Percentiles rank a stretch among this genome's conserved stretches.
Conservation (phyloP, 2,888 invertebrate genomes). For the Pemphredon lugubris region DNA sequence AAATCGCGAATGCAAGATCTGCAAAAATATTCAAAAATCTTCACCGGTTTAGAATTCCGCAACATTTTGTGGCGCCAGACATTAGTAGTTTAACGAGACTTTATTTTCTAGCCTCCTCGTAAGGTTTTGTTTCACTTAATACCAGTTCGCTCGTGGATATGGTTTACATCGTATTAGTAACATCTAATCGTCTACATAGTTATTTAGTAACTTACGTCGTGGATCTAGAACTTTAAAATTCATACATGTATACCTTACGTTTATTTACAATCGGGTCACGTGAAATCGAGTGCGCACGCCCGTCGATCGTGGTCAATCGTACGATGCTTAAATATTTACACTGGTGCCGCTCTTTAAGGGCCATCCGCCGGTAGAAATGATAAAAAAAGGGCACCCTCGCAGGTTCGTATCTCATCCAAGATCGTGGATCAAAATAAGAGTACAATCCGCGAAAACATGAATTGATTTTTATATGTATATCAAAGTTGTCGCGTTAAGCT, state of each 20-base stretch:
- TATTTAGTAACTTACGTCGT: constrained; percentile 64
- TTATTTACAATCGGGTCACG: constrained; percentile 63
- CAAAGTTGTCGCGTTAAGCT: no score
- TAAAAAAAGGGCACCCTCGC: no score
- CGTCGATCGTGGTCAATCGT: not conserved
- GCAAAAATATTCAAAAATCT: no score
- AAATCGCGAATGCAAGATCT: no score
- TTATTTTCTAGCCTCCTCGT: constrained; percentile 3
- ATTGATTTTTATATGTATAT: no score
- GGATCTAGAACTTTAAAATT: constrained; percentile 64
- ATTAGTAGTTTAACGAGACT: not conserved
- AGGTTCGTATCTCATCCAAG: no score
- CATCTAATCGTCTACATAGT: constrained; percentile 68
- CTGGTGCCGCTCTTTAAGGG: not conserved
- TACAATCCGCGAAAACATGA: no score
- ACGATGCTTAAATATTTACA: constrained; percentile 1
- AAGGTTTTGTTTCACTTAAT: constrained; percentile 28
- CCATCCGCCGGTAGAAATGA: not conserved
- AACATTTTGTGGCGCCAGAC: no score
- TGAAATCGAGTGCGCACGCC: constrained; percentile 8
- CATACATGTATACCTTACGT: constrained; percentile 53
- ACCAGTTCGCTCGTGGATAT: constrained; percentile 70
- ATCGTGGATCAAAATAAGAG: no score
- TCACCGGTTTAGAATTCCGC: no score
- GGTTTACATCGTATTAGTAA: constrained; percentile 70